These are phyloP conservation scores for Ramphastos sulfuratus DNA, from an alignment of 2,113 vertebrate genomes.

Conservation along the genomic window DNA sequence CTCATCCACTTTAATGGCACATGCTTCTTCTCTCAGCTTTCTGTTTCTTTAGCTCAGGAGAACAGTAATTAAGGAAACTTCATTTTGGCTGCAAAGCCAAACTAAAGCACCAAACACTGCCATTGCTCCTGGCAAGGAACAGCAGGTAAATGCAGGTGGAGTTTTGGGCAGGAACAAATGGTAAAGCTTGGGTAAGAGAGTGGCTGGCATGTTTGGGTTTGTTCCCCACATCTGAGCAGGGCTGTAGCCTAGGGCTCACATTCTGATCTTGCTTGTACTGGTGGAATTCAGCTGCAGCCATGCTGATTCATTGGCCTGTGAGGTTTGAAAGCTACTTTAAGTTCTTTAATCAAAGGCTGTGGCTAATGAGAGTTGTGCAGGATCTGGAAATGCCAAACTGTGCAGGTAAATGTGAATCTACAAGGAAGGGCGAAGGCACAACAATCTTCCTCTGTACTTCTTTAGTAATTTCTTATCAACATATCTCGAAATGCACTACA, in stretches of 20 bases:
- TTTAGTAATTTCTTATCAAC: neutral
- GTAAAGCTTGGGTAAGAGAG: neutral
- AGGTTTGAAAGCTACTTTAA: neutral
- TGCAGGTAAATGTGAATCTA: neutral
- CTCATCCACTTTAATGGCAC: neutral
- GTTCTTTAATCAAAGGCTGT: neutral
- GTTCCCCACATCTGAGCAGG: constrained; percentile 42
- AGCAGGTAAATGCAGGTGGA: neutral
- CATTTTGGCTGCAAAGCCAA: neutral
- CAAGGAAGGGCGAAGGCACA: neutral
- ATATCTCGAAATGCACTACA: accelerated
- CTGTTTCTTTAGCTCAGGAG: neutral
- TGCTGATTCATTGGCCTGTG: constrained; percentile 19
- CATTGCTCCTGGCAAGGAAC: neutral
- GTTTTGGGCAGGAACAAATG: neutral
- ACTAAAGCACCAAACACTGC: neutral
- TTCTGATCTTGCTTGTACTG: constrained; percentile 13
- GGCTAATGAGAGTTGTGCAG: neutral
- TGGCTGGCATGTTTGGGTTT: neutral
- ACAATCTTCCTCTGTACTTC: neutral
- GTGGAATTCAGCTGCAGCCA: neutral
- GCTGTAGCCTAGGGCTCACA: constrained; percentile 23
- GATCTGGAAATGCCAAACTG: neutral
- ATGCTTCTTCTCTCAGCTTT: accelerated
- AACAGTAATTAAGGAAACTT: neutral